Evolutionary conservation across 1,140 invertebrate species (phyloP).

Genomic region (Anastrepha obliqua): DNA sequence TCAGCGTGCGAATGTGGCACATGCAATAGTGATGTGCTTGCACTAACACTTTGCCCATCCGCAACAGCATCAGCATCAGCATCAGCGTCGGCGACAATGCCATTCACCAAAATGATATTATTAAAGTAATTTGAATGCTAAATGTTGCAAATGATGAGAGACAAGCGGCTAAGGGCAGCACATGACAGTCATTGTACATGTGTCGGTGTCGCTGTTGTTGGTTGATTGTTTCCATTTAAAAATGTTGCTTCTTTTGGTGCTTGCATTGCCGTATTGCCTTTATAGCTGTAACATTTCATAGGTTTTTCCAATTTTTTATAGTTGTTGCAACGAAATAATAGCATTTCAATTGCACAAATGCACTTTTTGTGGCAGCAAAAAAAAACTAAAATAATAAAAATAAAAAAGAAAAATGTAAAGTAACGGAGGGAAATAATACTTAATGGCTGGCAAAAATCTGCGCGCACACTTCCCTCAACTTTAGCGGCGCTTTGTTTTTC

Average conservation of each 20-base stretch:
- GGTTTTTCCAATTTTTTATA: background rate
- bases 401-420: background rate
- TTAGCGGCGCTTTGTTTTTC: background rate
- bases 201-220: constrained; percentile 11
- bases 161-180: background rate
- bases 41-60: background rate
- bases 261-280: background rate
- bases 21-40: constrained; percentile 9
- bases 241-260: constrained; percentile 11
- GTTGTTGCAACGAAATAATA: constrained; percentile 12
- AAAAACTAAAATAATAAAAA: background rate
- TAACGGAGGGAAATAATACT: background rate
- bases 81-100: background rate
- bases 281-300: background rate
- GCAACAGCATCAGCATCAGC: background rate
- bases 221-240: constrained; percentile 33
- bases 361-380: background rate
- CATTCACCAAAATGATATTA: constrained; percentile 49
- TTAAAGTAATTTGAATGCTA: constrained; percentile 52
- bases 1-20: constrained; percentile 9
- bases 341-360: constrained; percentile 54
- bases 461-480: background rate
- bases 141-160: constrained; percentile 25
- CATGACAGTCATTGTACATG: constrained; percentile 17
- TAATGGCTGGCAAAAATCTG: background rate